Percentiles rank a stretch among this genome's conserved stretches.
Conservation (phyloP, 2,888 invertebrate species). For the Drosophila fulvimacula region DNA sequence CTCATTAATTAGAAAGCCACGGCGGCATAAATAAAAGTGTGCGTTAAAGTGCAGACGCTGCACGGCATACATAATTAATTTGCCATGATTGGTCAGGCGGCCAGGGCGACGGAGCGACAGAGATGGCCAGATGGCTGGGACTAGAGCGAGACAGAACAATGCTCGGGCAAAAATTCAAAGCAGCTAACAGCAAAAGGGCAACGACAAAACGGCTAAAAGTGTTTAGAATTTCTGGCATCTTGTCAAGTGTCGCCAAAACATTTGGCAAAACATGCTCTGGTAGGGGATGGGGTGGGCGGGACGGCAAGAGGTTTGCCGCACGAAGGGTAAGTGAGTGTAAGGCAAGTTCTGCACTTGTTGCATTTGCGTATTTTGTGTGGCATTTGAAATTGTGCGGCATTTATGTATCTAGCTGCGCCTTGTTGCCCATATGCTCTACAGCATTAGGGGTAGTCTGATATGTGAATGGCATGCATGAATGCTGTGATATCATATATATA, state of each 20-base stretch:
- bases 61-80: slow-evolving; percentile 52
- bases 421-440: slow-evolving; percentile 10
- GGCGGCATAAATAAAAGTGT: slow-evolving; percentile 49
- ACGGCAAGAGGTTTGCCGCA: background rate
- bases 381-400: slow-evolving; percentile 66
- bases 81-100: slow-evolving; percentile 34
- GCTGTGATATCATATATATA: too few relatives aligned
- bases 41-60: slow-evolving; percentile 32
- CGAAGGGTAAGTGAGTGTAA: slow-evolving; percentile 16
- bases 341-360: slow-evolving; percentile 70
- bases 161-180: slow-evolving; percentile 34
- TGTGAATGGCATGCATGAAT: background rate
- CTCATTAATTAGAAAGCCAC: slow-evolving; percentile 78
- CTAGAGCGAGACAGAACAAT: background rate
- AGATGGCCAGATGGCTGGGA: background rate
- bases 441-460: slow-evolving; percentile 11
- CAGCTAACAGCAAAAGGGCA: slow-evolving; percentile 49
- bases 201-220: slow-evolving; percentile 68
- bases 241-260: slow-evolving; percentile 82
- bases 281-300: background rate
- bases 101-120: slow-evolving; percentile 2
- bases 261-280: slow-evolving; percentile 73
- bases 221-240: slow-evolving; percentile 82
- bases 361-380: slow-evolving; percentile 60
- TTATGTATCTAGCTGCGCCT: slow-evolving; percentile 15